Evolutionary conservation across 1,140 invertebrate species (phyloP).

Genomic region (Lethrus apterus): DNA sequence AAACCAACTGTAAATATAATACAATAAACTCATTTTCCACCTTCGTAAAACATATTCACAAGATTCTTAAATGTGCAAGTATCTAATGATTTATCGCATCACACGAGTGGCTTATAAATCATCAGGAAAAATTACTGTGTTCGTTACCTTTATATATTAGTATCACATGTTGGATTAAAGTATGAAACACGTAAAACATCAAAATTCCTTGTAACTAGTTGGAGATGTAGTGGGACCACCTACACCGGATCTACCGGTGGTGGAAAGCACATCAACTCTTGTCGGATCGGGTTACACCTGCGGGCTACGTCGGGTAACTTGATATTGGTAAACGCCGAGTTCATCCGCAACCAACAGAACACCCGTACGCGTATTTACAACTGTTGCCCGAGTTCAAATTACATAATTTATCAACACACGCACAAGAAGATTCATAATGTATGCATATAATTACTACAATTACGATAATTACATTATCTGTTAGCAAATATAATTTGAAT

Average conservation of each 20-base stretch:
- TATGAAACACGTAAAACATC: constrained; percentile 11
- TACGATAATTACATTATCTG: constrained; percentile 2
- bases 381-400: constrained; percentile 17
- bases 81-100: too few species aligned
- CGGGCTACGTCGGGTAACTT: constrained; percentile 28
- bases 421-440: neutral
- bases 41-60: too few species aligned
- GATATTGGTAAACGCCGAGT: constrained; percentile 26
- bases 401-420: constrained; percentile 11
- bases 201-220: constrained; percentile 14
- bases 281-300: constrained; percentile 30
- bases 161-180: constrained; percentile 8
- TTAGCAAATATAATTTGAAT: constrained; percentile 4
- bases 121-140: too few species aligned
- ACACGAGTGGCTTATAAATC: too few species aligned
- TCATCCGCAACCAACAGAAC: constrained; percentile 21
- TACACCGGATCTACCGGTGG: constrained; percentile 12
- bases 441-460: constrained; percentile 9
- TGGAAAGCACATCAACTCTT: constrained; percentile 14
- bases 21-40: too few species aligned
- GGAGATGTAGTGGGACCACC: constrained; percentile 13
- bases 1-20: too few species aligned
- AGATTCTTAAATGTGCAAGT: too few species aligned
- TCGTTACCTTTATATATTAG: too few species aligned
- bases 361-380: constrained; percentile 15